Evolutionary conservation across 2,113 vertebrate species (phyloP), one percentile per base, ranked within the genome.

Genomic region (Sorex fumeus): DNA sequence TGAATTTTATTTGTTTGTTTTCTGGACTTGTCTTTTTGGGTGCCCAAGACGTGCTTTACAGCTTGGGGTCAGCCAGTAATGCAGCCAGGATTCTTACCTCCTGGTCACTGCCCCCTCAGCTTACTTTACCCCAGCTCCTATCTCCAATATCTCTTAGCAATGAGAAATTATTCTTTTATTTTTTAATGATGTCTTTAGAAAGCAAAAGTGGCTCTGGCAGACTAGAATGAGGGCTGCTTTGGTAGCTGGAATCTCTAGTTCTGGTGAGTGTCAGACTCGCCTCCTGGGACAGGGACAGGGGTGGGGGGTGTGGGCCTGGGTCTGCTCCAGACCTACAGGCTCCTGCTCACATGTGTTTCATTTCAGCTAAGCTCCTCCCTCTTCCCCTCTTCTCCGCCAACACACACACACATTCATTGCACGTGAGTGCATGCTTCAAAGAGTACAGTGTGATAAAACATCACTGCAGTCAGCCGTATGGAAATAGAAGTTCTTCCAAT

Each of bases 291-390:
- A 80, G 53, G 27, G 47, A 50, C 47, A 13, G 47, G 40, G 13
- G 47, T 12, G 13, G 47, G 47, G 47, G 47, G 47, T 7, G 47
- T 40, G 47, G 75, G n/a, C 50, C 64, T 40, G 0, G 27, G 67
- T 34, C 45, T 15, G 34, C 36, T 45, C 25, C 69, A 87, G 77
- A 75, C 88, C 88, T 47, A 47, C 66, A 75, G 93, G 34, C 76
- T 93, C 80, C 91, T 60, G 40, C 43, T 69, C 45, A 77, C 50
- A 83, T 83, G 27, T 77, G 84, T 91, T 94, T 94, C 84, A 36
- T 92, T 84, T 78, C 67, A 93, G 50, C 11, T 28, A 15, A 2
- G 66, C 79, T 88, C 47, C 25, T 28, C 2, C 3, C 6, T 4
- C 4, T 10, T 9, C 5, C 16, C 32, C 4, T 3, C 72, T 53